phyloP scores from a whole-genome alignment of 2,797 vertebrate species.

The Coregonus sp. region DNA sequence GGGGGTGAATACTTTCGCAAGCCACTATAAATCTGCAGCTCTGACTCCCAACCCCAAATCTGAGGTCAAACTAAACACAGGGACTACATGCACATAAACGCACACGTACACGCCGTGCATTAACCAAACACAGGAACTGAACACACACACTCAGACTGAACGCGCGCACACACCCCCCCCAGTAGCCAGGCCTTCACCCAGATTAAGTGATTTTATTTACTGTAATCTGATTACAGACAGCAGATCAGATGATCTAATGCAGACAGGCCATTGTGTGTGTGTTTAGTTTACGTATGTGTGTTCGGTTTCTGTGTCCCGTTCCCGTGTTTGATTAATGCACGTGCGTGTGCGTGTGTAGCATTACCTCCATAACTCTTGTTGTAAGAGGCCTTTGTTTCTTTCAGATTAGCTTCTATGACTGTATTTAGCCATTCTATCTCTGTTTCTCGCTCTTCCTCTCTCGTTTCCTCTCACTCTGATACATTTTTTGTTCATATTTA shows the following conservation, averaged over 20 bases:
- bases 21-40: conserved; percentile 39
- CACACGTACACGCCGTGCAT: background rate
- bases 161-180: conserved; percentile 32
- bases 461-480: background rate
- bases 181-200: conserved; percentile 36
- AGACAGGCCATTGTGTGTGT: conserved; percentile 27
- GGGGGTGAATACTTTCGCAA: too few species aligned
- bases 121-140: background rate
- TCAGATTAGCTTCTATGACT: background rate
- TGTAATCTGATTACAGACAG: conserved; percentile 70
- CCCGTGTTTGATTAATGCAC: too few species aligned
- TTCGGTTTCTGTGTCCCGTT: background rate
- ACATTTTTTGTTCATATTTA: background rate
- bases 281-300: conserved; percentile 18
- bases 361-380: conserved; percentile 55
- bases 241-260: conserved; percentile 62
- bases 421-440: background rate
- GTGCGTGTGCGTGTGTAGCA: conserved; percentile 24
- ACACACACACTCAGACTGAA: background rate
- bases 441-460: conserved; percentile 16
- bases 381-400: conserved; percentile 26
- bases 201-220: conserved; percentile 60
- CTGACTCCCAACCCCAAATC: background rate
- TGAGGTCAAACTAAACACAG: conserved; percentile 19
- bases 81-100: background rate